A percentile compares a stretch with the other conserved stretches of the same genome.
phyloP scores from a whole-genome alignment of 2,888 invertebrate genomes.

The Acleris laterana region DNA sequence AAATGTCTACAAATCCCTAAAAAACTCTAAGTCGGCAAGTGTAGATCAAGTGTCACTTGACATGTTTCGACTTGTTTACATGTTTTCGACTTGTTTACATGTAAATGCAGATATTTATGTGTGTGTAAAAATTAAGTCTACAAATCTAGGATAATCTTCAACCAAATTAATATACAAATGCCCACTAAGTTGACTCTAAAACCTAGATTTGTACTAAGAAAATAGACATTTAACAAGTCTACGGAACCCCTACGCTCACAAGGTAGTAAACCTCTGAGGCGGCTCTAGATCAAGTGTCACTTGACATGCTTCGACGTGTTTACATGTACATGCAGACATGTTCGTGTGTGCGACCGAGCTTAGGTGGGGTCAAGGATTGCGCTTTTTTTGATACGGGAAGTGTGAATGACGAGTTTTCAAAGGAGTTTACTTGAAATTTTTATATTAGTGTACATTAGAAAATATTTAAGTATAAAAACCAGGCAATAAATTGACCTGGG shows the following conservation, averaged over 20 bases:
- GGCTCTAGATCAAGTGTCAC: slow-evolving; percentile 33
- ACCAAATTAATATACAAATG: no score
- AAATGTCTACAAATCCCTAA: no score
- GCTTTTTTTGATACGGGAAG: background rate
- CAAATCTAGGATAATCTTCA: no score
- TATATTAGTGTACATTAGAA: no score
- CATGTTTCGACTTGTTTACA: slow-evolving; percentile 22
- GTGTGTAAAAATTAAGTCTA: no score
- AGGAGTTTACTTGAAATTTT: background rate
- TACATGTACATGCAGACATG: background rate
- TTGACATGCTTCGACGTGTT: slow-evolving; percentile 33
- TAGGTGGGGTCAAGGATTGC: slow-evolving; percentile 13
- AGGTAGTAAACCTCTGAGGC: background rate
- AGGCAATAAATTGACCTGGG: no score
- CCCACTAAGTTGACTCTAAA: no score
- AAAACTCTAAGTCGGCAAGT: background rate
- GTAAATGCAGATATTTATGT: background rate
- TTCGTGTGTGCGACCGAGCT: slow-evolving; percentile 1
- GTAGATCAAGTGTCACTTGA: slow-evolving; percentile 36
- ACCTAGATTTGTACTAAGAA: no score
- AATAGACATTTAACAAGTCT: no score
- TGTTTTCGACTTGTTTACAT: slow-evolving; percentile 12
- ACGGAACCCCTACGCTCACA: background rate
- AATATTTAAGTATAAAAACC: no score
- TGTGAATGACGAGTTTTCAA: background rate